Conservation (phyloP, 2,797 vertebrate species). For the Enteromius trimaculatus region DNA sequence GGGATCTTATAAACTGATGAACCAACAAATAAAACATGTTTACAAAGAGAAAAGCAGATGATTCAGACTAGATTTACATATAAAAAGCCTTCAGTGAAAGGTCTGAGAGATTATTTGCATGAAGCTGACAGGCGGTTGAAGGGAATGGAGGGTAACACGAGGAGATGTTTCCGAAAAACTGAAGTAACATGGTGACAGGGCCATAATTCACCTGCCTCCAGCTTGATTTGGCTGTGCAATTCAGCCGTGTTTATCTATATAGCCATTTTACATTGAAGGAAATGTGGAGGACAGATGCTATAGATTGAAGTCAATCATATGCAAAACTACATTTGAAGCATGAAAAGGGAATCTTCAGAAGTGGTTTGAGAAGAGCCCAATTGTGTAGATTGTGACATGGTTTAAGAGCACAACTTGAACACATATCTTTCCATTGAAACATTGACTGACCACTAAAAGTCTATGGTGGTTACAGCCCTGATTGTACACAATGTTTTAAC, state of each 20-base stretch:
- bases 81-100: slow-evolving; percentile 50
- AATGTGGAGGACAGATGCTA: slow-evolving; percentile 21
- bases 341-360: background rate
- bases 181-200: slow-evolving; percentile 28
- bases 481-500: background rate
- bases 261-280: slow-evolving; percentile 14
- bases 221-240: slow-evolving; percentile 31
- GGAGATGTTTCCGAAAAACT: slow-evolving; percentile 22
- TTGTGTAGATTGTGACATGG: background rate
- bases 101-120: slow-evolving; percentile 44
- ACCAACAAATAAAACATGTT: slow-evolving; percentile 31
- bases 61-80: slow-evolving; percentile 48
- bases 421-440: slow-evolving; percentile 1
- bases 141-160: slow-evolving; percentile 16
- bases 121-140: slow-evolving; percentile 43
- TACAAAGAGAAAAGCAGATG: slow-evolving; percentile 36
- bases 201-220: slow-evolving; percentile 33
- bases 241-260: slow-evolving; percentile 12
- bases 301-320: slow-evolving; percentile 32
- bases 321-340: slow-evolving; percentile 4
- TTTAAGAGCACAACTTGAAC: background rate
- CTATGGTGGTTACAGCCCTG: background rate
- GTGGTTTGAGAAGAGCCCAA: background rate
- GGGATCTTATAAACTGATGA: slow-evolving; percentile 27
- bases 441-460: background rate